Evolutionary conservation across 2,113 vertebrate species (phyloP).

Genomic region (Taurulus bubalis): DNA sequence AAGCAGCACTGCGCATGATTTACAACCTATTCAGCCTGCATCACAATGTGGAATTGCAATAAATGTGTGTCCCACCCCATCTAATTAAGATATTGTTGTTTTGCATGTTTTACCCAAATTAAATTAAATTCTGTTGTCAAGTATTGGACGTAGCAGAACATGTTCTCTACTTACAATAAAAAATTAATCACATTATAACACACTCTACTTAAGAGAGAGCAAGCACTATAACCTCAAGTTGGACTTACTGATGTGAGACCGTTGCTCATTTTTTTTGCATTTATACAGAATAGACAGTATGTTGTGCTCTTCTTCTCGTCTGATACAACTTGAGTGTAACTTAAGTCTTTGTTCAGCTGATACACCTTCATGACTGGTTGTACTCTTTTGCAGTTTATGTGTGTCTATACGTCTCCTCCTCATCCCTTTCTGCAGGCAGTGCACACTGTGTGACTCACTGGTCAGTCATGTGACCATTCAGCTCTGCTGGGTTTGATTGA

Average conservation of each 20-base stretch:
- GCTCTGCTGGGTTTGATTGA: conserved; percentile 84
- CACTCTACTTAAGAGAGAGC: not conserved
- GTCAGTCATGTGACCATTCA: conserved; percentile 61
- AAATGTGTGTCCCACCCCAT: not conserved
- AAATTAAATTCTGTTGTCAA: conserved; percentile 13
- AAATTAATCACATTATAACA: conserved; percentile 12
- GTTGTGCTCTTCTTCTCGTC: too few relatives aligned
- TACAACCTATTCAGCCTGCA: not conserved
- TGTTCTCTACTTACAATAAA: conserved; percentile 8
- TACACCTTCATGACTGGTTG: not conserved
- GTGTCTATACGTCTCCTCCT: not conserved
- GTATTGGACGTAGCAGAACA: not conserved
- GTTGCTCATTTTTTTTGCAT: not conserved
- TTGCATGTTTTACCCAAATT: conserved; percentile 12
- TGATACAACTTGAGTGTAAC: too few relatives aligned
- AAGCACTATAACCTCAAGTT: not conserved
- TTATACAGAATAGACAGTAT: not conserved
- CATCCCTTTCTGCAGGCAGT: conserved; percentile 13
- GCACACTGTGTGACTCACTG: conserved; percentile 52
- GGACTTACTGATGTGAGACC: not conserved
- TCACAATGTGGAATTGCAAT: conserved; percentile 1
- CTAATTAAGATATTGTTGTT: conserved; percentile 18
- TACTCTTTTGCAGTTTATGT: not conserved
- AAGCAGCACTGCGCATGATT: conserved; percentile 2
- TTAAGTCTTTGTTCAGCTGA: not conserved